phyloP scores from a whole-genome alignment of 30 jellyfish, hydroid and myxozoan genomes.

The Hydractinia echinata region DNA sequence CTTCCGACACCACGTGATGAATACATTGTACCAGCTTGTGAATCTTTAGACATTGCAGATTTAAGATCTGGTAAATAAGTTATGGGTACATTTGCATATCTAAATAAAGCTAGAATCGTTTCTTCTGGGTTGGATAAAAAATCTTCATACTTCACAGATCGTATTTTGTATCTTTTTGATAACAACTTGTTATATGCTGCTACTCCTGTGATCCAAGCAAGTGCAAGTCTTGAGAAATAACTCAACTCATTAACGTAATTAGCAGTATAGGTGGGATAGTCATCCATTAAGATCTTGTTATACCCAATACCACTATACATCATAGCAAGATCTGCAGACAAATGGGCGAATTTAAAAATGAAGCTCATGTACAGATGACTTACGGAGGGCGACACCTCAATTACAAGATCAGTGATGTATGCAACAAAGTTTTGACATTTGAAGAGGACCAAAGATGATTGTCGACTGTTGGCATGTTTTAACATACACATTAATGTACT shows the following conservation, averaged over 20 bases:
- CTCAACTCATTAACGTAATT: not conserved
- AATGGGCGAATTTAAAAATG: not conserved
- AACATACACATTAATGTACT: slow-evolving; percentile 6
- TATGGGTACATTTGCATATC: not conserved
- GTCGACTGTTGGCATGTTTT: slow-evolving; percentile 22
- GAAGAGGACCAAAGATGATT: not conserved
- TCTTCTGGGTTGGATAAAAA: slow-evolving; percentile 13
- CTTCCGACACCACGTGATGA: slow-evolving; percentile 6
- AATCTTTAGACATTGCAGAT: slow-evolving; percentile 13
- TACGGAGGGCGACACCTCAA: slow-evolving; percentile 14
- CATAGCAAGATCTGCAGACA: no score
- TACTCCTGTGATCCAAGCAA: slow-evolving; percentile 26
- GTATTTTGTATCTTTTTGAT: not conserved
- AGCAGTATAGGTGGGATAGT: not conserved
- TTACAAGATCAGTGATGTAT: slow-evolving; percentile 14
- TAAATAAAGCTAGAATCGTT: not conserved
- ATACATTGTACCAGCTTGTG: slow-evolving; percentile 22
- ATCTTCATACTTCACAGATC: slow-evolving; percentile 26
- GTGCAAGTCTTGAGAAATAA: slow-evolving; percentile 3
- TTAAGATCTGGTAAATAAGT: slow-evolving; percentile 16
- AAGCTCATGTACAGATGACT: slow-evolving; percentile 17
- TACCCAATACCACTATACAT: slow-evolving; percentile 19
- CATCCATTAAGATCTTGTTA: not conserved
- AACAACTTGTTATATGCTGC: slow-evolving; percentile 8
- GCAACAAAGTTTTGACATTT: slow-evolving; percentile 22